Percentiles rank a stretch among this genome's conserved stretches.
Evolutionary conservation across 2,888 invertebrate species (phyloP).

Genomic region (Rotaria macrura): DNA sequence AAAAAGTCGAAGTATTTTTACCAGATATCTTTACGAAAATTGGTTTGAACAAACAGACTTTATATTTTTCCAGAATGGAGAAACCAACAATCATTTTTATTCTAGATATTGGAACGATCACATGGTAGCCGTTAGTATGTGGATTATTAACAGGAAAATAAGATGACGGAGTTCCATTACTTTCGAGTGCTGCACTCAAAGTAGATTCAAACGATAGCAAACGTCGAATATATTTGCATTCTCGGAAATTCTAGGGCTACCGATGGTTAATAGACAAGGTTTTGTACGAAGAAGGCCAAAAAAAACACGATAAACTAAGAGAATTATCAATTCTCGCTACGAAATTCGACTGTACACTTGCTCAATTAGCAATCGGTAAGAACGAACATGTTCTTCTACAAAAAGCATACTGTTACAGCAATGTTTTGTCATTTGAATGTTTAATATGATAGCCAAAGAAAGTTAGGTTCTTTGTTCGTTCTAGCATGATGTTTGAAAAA

Average conservation of each 20-base stretch:
- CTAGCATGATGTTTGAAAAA: conserved; percentile 87
- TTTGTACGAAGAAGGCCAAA: conserved; percentile 48
- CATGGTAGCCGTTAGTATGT: conserved; percentile 88
- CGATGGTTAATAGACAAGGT: conserved; percentile 51
- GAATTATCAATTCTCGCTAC: conserved; percentile 69
- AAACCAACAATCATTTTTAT: neutral
- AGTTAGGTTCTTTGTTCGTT: neutral
- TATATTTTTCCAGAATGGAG: no score
- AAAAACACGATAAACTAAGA: conserved; percentile 50
- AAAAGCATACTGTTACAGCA: no score
- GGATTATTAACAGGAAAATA: conserved; percentile 70
- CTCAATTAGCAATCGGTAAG: conserved; percentile 70
- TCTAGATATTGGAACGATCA: conserved; percentile 71
- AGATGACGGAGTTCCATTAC: conserved; percentile 67
- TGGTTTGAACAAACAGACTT: conserved; percentile 54
- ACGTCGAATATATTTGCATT: no score
- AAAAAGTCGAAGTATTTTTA: conserved; percentile 87
- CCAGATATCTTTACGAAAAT: conserved; percentile 93
- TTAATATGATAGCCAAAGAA: no score
- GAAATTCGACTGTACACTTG: conserved; percentile 75
- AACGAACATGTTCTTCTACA: neutral
- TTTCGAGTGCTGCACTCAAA: conserved; percentile 61
- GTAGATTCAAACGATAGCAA: conserved; percentile 43
- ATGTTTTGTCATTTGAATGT: no score
- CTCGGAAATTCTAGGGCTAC: conserved; percentile 50